Conservation (phyloP, 2,797 vertebrate species). For the Capromys pilorides region DNA sequence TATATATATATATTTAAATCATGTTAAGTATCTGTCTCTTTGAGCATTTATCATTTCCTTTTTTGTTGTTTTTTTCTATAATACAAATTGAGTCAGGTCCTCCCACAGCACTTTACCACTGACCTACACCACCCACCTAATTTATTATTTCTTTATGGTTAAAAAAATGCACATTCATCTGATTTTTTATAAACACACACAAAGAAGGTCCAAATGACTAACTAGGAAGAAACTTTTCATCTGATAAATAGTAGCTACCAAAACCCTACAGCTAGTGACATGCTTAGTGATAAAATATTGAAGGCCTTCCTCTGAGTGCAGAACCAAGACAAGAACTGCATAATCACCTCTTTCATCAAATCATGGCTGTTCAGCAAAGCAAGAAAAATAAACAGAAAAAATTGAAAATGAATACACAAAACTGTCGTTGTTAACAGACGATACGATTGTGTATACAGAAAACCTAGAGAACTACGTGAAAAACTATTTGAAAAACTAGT, state of each 20-base stretch:
- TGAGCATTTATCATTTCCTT: neutral
- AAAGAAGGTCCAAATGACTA: neutral
- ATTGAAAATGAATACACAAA: neutral
- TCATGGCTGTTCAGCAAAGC: neutral
- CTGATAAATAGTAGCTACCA: neutral
- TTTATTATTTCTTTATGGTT: neutral
- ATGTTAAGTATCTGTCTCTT: neutral
- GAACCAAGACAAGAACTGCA: neutral
- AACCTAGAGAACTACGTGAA: neutral
- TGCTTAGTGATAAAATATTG: neutral
- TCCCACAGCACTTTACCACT: neutral
- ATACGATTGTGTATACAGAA: neutral
- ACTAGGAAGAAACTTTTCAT: neutral
- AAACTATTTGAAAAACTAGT: neutral
- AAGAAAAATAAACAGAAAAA: neutral
- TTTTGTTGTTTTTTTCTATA: neutral
- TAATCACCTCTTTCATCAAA: neutral
- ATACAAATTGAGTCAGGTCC: neutral
- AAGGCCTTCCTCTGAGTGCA: neutral
- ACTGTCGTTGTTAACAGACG: neutral
- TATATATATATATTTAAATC: neutral
- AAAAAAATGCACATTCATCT: neutral
- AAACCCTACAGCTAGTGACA: neutral
- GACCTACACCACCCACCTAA: neutral
- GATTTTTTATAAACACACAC: neutral